phyloP scores from a whole-genome alignment of 2,113 vertebrate genomes.

The Xenotilapia longispinis region DNA sequence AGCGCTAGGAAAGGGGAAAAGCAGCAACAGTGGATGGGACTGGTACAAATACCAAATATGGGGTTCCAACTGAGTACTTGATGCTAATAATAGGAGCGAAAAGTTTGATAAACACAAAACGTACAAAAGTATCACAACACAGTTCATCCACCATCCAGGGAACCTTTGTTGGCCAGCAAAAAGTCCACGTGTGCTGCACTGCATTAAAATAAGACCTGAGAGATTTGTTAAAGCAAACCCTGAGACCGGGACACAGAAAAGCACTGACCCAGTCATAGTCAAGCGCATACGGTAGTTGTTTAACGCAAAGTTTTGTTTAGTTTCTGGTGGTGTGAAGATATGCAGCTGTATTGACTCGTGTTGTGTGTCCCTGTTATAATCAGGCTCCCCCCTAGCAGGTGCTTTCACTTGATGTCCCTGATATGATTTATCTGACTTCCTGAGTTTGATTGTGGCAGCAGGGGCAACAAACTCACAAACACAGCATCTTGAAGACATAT shows the following conservation, averaged over 20 bases:
- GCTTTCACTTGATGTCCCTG: background rate
- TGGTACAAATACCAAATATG: background rate
- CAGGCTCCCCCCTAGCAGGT: background rate
- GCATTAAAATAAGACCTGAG: background rate
- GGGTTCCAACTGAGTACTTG: background rate
- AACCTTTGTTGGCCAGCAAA: background rate
- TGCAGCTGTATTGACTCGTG: background rate
- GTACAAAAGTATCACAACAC: background rate
- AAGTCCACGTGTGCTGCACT: background rate
- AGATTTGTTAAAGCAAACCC: background rate
- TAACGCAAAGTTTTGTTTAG: background rate
- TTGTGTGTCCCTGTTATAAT: background rate
- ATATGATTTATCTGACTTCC: background rate
- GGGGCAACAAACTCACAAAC: background rate
- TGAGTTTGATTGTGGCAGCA: background rate
- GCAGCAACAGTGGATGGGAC: background rate
- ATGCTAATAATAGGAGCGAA: background rate
- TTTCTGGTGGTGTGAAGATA: background rate
- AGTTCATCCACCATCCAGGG: background rate
- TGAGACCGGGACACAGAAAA: background rate
- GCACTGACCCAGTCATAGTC: background rate
- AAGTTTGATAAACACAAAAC: background rate
- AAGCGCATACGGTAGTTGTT: background rate
- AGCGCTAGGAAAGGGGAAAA: background rate
- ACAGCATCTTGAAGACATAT: background rate